Base-by-base conservation (phyloP, 2,113 vertebrate species). In the Siphamia tubifer region DNA sequence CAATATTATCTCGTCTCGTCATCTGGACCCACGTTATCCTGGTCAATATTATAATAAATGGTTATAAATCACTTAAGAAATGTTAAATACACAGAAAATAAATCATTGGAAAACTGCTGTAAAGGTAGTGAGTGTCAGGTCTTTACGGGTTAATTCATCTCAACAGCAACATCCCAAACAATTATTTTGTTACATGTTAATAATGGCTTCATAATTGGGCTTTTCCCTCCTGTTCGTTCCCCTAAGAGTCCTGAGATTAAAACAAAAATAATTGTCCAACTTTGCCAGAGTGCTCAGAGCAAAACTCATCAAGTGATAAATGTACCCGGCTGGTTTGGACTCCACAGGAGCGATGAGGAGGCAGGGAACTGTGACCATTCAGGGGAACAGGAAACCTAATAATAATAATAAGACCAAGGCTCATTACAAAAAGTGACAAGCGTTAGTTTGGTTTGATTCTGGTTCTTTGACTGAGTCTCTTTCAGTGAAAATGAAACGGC, bases 201-300 rank as follows among this genome's bases (percentile, higher is more conserved):
- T 68, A 74, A 69, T 75, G 35, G 5, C 27, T 66, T 23, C 3
- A 47, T 89, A 89, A 89, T 87, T 82, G 75, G 36, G 61, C 3
- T 3, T 39, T 58, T 65, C 64, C 67, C 23, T 61, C 42, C 28
- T 36, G 36, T 39, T 44, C 21, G 10, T 51, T 54, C 53, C 66
- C 21, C 36, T 48, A 56, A 48, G 58, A 76, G 53, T 71, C 51
- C 27, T n/a, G 61, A 74, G 72, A 80, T 70, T 69, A n/a, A n/a
- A n/a, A n/a, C 54, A 74, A 75, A 85, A 83, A 85, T 90, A 87
- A 89, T 89, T 86, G 81, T 79, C 61, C 60, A 73, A 77, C 77
- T 87, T 77, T 81, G 65, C 36, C 58, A 73, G 48, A 76, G 55
- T 36, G 74, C 81, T 87, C 60, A 52, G 68, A 86, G 84, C 81